These are phyloP conservation scores for Branchinecta sandiegonensis DNA, from an alignment of 2,888 invertebrate species.

Conservation along the genomic window DNA sequence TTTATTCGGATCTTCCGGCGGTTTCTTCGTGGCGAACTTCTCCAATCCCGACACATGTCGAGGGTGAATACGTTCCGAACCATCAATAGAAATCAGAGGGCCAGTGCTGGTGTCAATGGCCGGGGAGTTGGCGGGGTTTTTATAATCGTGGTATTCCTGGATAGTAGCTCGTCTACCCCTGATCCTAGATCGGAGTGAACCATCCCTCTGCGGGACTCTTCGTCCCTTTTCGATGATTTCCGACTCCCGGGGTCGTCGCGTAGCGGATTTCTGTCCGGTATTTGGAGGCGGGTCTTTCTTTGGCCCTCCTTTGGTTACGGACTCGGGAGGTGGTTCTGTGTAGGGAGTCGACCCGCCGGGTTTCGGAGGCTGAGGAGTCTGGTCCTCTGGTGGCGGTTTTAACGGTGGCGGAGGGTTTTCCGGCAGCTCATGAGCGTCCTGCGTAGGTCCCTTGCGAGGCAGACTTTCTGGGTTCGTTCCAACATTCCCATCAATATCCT, in stretches of 20 bases:
- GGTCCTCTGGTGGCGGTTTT: background rate
- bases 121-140: background rate
- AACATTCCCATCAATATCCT: background rate
- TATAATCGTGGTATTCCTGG: background rate
- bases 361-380: background rate
- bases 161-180: background rate
- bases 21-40: background rate
- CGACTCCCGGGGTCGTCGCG: background rate
- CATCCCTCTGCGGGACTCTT: background rate
- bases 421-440: background rate
- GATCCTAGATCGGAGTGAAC: background rate
- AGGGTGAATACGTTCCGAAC: background rate
- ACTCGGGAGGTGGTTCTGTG: constrained; percentile 2
- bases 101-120: background rate
- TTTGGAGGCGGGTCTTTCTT: constrained; percentile 12
- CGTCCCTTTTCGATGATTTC: constrained; percentile 1
- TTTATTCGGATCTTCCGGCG: background rate
- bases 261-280: constrained; percentile 9
- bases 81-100: background rate
- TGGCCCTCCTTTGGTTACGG: background rate
- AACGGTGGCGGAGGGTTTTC: constrained; percentile 6
- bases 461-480: background rate
- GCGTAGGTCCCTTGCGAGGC: background rate
- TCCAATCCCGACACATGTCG: background rate
- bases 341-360: background rate